Conservation (phyloP, 2,888 invertebrate genomes). For the Idaea straminata region DNA sequence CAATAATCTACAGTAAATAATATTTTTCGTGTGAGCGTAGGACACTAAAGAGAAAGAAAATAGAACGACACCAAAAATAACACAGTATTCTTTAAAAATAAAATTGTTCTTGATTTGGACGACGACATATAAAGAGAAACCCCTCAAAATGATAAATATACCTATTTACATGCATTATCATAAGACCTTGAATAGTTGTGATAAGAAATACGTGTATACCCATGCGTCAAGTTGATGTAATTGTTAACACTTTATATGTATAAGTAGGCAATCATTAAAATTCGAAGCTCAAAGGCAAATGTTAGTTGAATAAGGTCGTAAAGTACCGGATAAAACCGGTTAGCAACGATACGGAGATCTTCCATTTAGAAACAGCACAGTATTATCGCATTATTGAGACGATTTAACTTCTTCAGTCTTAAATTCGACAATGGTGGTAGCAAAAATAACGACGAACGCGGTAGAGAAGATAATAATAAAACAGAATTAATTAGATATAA, state of each 20-base stretch:
- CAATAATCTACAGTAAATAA: constrained; percentile 39
- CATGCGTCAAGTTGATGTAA: constrained; percentile 23
- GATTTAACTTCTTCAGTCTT: not conserved
- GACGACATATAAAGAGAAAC: not conserved
- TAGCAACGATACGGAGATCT: constrained; percentile 36
- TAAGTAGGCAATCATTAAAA: constrained; percentile 3
- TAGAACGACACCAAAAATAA: constrained; percentile 28
- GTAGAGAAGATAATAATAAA: not conserved
- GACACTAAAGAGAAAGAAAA: constrained; percentile 39
- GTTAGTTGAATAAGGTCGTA: constrained; percentile 52
- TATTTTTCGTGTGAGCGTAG: constrained; percentile 43
- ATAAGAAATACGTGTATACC: constrained; percentile 37
- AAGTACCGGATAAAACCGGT: constrained; percentile 48
- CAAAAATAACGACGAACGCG: not conserved
- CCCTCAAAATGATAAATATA: not conserved
- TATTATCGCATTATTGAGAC: constrained; percentile 10
- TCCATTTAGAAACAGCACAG: constrained; percentile 41
- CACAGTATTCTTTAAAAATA: not conserved
- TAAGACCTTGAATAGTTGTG: constrained; percentile 43
- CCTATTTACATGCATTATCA: constrained; percentile 14
- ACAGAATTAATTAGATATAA: not conserved
- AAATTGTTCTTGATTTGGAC: not conserved
- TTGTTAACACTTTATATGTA: constrained; percentile 27
- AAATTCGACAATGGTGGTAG: not conserved
- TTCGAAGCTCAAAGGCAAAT: constrained; percentile 29